These are phyloP conservation scores for Philereme vetulata DNA, from an alignment of 2,888 invertebrate species.

Conservation along the genomic window DNA sequence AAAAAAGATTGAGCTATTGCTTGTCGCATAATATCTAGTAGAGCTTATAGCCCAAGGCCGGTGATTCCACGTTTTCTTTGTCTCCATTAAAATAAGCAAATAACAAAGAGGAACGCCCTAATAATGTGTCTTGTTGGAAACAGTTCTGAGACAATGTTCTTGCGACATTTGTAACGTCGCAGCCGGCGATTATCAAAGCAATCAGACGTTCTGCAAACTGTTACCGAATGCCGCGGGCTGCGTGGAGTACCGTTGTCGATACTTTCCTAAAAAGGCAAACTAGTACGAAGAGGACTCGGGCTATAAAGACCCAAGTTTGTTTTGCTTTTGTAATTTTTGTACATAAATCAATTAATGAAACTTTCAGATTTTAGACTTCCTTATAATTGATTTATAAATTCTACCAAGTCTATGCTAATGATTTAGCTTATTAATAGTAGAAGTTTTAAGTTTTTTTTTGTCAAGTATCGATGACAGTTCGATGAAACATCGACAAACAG, in stretches of 20 bases:
- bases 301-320: too few relatives aligned
- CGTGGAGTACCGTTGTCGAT: conserved; percentile 32
- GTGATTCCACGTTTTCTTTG: conserved; percentile 12
- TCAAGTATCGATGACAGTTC: conserved; percentile 25
- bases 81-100: conserved; percentile 29
- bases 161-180: conserved; percentile 71
- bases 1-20: too few relatives aligned
- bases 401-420: too few relatives aligned
- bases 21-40: not conserved
- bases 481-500: conserved; percentile 15
- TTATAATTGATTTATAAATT: too few relatives aligned
- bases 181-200: conserved; percentile 77
- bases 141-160: conserved; percentile 64
- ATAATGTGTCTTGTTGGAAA: conserved; percentile 51
- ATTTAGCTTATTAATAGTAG: too few relatives aligned
- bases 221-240: conserved; percentile 41
- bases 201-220: conserved; percentile 72
- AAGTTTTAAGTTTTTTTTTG: too few relatives aligned
- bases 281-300: too few relatives aligned
- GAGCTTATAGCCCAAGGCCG: not conserved
- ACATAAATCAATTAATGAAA: too few relatives aligned
- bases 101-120: conserved; percentile 42
- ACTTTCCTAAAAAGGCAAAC: not conserved
- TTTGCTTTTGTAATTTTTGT: too few relatives aligned
- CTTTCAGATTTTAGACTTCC: too few relatives aligned